Conservation (phyloP, 2,113 vertebrate genomes). For the Passer montanus region DNA sequence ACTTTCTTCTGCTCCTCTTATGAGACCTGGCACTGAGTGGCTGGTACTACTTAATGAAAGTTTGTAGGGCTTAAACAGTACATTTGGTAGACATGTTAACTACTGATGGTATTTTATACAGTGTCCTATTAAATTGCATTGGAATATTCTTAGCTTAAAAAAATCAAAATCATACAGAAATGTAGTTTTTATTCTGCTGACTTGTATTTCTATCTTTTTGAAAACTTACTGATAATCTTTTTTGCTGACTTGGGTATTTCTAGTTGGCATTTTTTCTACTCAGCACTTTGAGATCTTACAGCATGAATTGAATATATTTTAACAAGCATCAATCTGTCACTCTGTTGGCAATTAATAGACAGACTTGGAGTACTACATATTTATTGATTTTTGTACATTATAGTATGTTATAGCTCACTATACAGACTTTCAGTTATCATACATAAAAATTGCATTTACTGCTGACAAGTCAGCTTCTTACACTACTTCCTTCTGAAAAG, state of each 20-base stretch:
- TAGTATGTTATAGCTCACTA: not conserved
- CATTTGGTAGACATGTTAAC: not conserved
- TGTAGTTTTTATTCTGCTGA: conserved; percentile 33
- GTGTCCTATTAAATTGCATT: not conserved
- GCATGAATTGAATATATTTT: not conserved
- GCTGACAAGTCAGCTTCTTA: not conserved
- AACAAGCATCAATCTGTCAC: not conserved
- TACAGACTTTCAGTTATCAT: not conserved
- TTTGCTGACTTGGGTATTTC: not conserved
- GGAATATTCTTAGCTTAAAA: not conserved
- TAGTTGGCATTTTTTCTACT: conserved; percentile 1
- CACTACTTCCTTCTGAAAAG: not conserved
- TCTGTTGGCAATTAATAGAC: conserved; percentile 18
- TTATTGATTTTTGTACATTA: conserved; percentile 22
- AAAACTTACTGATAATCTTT: not conserved
- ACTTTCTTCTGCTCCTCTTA: not conserved
- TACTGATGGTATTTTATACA: not conserved
- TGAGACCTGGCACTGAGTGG: not conserved
- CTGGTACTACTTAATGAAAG: not conserved
- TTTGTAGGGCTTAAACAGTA: not conserved
- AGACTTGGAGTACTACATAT: not conserved
- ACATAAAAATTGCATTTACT: not conserved
- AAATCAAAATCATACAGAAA: not conserved
- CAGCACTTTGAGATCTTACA: not conserved
- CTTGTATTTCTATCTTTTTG: not conserved